Base-by-base conservation (phyloP, 53 echinoderm and acorn worm genomes). In the Echinometra lucunter region DNA sequence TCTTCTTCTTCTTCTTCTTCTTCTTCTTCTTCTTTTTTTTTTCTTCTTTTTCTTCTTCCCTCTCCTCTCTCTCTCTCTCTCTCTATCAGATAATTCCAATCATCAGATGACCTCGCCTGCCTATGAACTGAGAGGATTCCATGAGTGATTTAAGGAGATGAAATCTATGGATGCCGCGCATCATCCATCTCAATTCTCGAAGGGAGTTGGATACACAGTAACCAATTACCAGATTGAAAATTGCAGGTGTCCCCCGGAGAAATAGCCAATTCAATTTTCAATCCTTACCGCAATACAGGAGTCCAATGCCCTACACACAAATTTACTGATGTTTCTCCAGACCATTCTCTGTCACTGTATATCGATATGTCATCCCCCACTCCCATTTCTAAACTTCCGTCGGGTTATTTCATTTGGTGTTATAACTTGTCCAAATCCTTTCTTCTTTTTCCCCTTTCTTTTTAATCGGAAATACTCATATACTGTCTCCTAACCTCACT, bases 211-310 rank as follows among this genome's bases (percentile, higher is more conserved):
- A 49, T 37, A 88, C 88, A 88, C 88, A 56, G 88, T 56, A 88
- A 49, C 88, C 88, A 88, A 88, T 88, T 88, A 88, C 88, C 49
- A 56, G 88, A 88, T 88, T 88, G 88, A 88, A 88, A 88, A 88
- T 55, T 88, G 49, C 49, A 49, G 56, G 88, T 49, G 49, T 49
- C 56, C 88, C 88, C 88, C 49, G 30, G 88, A 88, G 88, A 55
- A 49, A 49, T 49, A 16, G 49, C 56, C 88, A 88, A 88, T 88
- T 88, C 88, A 88, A 88, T 88, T 88, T 88, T n/a, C n/a, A 10
- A 49, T 32, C 49, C 34, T 88, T 56, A 32, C 88, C 75, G 37
- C 40, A 75, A 38, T 19, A 40, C 21, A 34, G 75, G 35, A 75
- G 38, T 40, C 75, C 38, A 38, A 40, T 75, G 16, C 75, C 2